Evolutionary conservation across 2,113 vertebrate species (phyloP), one percentile per base, ranked within the genome.

Genomic region (Gymnogyps californianus): DNA sequence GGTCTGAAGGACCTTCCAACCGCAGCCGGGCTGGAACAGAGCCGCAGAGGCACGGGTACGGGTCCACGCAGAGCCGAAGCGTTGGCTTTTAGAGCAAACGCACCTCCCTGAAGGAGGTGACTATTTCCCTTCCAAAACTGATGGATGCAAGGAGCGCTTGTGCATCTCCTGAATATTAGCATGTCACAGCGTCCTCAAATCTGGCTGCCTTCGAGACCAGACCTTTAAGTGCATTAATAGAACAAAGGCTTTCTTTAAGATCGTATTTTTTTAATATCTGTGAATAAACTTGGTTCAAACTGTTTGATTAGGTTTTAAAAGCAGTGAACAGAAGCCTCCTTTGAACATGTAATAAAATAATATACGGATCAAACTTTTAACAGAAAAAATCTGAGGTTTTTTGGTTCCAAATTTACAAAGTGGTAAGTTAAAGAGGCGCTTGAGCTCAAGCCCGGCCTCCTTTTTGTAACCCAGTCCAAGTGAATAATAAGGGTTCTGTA

Each of bases 11-110:
- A 42, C 9, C 40, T 32, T 36, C 66, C 7, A 4, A 1, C 12
- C 1, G 3, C 7, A 2, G 16, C 29, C 1, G 10, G 66, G 51
- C 54, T 34, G 70, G 1, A 5, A 29, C 1, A 2, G 46, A 84
- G 76, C 7, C 0, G 0, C 74, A 46, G 49, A 32, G 49, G 46
- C 59, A 25, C 1, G 15, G 65, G 40, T 7, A 44, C 10, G 34
- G 78, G 84, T 59, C 90, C 75, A 29, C 0, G 2, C 14, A 9
- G 29, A 71, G 62, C 20, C 16, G 0, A 34, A 15, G 40, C 1
- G 3, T 0, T 7, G 25, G 55, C 36, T 15, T 4, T 3, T 0
- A 17, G 72, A 86, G 51, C 55, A 19, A 49, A 55, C 0, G 3
- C 5, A 15, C 28, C 24, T 12, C 32, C 61, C 55, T 3, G n/a